Base-by-base conservation (phyloP, 2,797 vertebrate genomes). In the Botia almorhae region DNA sequence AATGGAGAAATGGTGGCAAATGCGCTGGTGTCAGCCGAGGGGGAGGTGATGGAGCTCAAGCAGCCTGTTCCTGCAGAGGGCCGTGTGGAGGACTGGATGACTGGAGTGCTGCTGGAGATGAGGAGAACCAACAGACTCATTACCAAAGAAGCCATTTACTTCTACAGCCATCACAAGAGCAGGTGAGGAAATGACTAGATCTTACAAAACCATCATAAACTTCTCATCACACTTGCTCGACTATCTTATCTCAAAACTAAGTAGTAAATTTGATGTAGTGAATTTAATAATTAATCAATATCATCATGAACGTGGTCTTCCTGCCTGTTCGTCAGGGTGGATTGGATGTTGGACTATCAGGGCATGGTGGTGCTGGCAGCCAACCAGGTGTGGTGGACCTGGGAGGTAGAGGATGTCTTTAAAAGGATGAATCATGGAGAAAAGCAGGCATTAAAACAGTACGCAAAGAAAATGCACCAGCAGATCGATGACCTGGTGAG, bases 351-450 rank as follows among this genome's bases (percentile, higher is more conserved):
- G 76, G 89, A 94, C 69, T 98, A 96, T 89, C 97, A 99, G 83
- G 97, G 97, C 33, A 98, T 99, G 98, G 94, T 97, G 88, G 97
- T 98, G 82, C 91, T 99, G 86, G 97, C 96, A 19, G 94, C 94
- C 33, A 97, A 92, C 86, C 97, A 99, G 89, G 95, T 98, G 81
- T 99, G 98, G 98, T 99, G 98, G 98, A 99, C 98, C 2, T 99
- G 96, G 96, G 94, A 98, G 83, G 96, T 99, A 17, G 97, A 99
- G 69, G 95, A 99, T 0, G 92, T 97, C 64, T 99, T 99, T 87
- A 78, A 73, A n/a, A 94, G 93, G 71, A 89, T 97, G 69, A 92
- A 94, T 81, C 87, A 89, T 0, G 98, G 98, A 65, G 93, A 96
- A 63, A 98, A 97, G 82, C 91, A 94, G 29, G 97, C 96, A 0